Conservation (phyloP, 2,888 invertebrate species). For the Agrochola macilenta region DNA sequence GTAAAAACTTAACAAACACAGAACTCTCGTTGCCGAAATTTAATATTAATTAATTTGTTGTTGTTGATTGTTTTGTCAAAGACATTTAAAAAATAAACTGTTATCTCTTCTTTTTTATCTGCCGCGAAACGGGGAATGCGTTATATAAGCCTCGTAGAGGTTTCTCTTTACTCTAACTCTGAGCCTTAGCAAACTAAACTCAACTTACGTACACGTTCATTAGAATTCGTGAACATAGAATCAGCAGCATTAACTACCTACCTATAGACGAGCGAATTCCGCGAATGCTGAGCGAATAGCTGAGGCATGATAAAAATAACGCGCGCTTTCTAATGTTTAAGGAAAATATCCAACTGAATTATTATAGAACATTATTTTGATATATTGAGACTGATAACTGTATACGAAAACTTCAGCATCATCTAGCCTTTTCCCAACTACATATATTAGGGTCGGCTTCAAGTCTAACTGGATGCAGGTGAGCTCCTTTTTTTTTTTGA, state of each 20-base stretch:
- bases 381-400: slow-evolving; percentile 12
- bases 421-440: background rate
- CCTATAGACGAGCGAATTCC: slow-evolving; percentile 49
- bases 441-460: background rate
- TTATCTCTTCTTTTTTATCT: too few species aligned
- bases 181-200: slow-evolving; percentile 8
- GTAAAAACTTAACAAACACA: too few species aligned
- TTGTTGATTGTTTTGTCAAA: too few species aligned
- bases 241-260: slow-evolving; percentile 10
- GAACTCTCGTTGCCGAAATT: too few species aligned
- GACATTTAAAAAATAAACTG: too few species aligned
- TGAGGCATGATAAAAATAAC: slow-evolving; percentile 46
- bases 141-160: background rate
- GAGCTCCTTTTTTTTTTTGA: too few species aligned
- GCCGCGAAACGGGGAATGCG: background rate
- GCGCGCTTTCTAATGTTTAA: slow-evolving; percentile 41
- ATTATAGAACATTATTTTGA: slow-evolving; percentile 4
- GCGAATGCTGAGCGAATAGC: slow-evolving; percentile 47
- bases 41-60: too few species aligned
- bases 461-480: background rate
- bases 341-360: slow-evolving; percentile 33
- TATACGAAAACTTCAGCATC: background rate
- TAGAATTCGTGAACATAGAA: slow-evolving; percentile 9
- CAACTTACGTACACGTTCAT: background rate
- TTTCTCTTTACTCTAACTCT: background rate